Conservation (phyloP, 2,797 vertebrate genomes). For the Nothura maculosa region DNA sequence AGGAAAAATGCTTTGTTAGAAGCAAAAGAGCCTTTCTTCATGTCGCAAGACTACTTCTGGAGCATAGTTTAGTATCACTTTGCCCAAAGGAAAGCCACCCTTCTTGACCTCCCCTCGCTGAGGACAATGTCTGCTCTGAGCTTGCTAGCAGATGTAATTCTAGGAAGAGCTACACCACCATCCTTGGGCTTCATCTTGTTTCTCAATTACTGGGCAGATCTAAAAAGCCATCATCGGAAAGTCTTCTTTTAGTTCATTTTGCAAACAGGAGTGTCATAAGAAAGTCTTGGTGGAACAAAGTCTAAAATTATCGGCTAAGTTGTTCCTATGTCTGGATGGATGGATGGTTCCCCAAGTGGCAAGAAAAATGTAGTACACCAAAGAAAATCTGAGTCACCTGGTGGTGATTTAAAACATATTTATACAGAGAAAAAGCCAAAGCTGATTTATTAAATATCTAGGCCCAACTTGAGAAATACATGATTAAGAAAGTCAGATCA, state of each 20-base stretch:
- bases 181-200: background rate
- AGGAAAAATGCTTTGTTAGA: background rate
- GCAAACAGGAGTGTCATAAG: no score
- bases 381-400: background rate
- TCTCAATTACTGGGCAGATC: background rate
- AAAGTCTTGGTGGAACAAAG: background rate
- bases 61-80: background rate
- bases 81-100: background rate
- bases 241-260: background rate
- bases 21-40: background rate
- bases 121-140: background rate
- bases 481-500: background rate
- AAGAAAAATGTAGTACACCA: background rate
- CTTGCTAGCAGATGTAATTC: no score
- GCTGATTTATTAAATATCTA: background rate
- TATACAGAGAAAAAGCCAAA: background rate
- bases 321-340: background rate
- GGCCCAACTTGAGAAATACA: background rate
- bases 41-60: background rate
- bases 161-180: background rate
- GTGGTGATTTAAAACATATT: background rate
- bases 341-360: background rate
- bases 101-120: background rate
- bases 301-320: background rate
- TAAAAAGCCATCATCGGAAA: background rate